Conservation (phyloP, 2,797 vertebrate genomes). For the Peromyscus melanophrys region DNA sequence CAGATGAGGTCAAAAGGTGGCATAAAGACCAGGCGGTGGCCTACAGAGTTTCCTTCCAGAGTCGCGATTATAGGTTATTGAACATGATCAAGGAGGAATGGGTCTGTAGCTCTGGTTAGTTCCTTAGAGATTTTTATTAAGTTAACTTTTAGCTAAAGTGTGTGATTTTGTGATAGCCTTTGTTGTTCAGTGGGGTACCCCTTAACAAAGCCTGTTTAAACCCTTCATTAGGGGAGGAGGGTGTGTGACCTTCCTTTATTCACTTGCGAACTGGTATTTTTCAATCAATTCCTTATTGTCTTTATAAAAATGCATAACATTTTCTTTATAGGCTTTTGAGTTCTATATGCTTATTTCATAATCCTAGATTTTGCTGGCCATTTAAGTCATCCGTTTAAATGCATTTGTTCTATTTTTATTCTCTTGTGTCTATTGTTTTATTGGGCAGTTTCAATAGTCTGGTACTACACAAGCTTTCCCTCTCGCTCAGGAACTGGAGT, state of each 20-base stretch:
- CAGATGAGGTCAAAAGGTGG: not conserved
- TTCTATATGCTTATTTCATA: slow-evolving; percentile 45
- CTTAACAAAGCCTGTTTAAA: slow-evolving; percentile 60
- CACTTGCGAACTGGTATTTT: slow-evolving; percentile 65
- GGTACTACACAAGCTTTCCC: slow-evolving; percentile 74
- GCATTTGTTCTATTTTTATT: slow-evolving; percentile 83
- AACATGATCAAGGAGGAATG: not conserved
- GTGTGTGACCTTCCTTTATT: slow-evolving; percentile 37
- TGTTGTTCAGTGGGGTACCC: not conserved
- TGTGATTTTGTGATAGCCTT: not conserved
- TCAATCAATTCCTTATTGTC: slow-evolving; percentile 25
- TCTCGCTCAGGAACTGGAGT: slow-evolving; percentile 84
- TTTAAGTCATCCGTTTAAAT: slow-evolving; percentile 80
- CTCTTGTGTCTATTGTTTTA: slow-evolving; percentile 84
- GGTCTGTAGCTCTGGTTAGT: not conserved
- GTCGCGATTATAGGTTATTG: not conserved
- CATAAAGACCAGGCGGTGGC: not conserved
- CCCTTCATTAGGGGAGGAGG: slow-evolving; percentile 63
- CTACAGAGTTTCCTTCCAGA: not conserved
- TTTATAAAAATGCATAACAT: not conserved
- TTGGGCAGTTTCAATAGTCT: slow-evolving; percentile 85
- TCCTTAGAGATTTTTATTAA: slow-evolving; percentile 2
- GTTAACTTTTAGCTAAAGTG: slow-evolving; percentile 33
- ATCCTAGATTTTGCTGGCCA: not conserved
- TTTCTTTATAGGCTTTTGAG: slow-evolving; percentile 74